Conservation (phyloP, 2,888 invertebrate species). For the Pyrocoelia pectoralis region DNA sequence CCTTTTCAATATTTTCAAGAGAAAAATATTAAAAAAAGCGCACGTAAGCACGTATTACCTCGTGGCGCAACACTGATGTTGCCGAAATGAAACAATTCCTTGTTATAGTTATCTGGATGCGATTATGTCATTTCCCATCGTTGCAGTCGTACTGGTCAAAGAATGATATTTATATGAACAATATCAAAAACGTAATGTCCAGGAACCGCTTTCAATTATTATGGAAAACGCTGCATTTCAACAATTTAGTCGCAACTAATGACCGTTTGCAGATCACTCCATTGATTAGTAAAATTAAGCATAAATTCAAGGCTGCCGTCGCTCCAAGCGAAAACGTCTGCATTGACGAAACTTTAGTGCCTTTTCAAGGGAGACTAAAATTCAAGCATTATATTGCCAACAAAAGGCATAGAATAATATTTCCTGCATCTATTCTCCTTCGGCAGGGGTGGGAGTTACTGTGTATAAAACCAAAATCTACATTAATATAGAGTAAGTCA, state of each 20-base stretch:
- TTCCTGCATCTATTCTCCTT: no score
- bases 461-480: no score
- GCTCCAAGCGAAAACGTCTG: slow-evolving; percentile 30
- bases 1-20: no score
- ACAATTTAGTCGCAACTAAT: slow-evolving; percentile 25
- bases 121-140: slow-evolving; percentile 32
- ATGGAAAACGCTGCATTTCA: slow-evolving; percentile 31
- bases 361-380: slow-evolving; percentile 34
- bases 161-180: slow-evolving; percentile 20
- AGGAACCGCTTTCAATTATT: slow-evolving; percentile 29
- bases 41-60: no score
- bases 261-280: slow-evolving; percentile 28
- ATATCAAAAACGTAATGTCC: slow-evolving; percentile 21
- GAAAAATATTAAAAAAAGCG: no score
- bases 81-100: slow-evolving; percentile 30
- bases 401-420: slow-evolving; percentile 39
- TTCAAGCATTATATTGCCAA: slow-evolving; percentile 41
- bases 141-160: slow-evolving; percentile 31
- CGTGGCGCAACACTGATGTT: no score
- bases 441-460: no score
- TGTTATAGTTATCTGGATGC: slow-evolving; percentile 39
- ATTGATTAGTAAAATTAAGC: background rate
- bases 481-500: no score
- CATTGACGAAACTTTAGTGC: slow-evolving; percentile 39
- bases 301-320: slow-evolving; percentile 5